Base-by-base conservation (phyloP, 2,797 vertebrate species). In the Tragopan temminckii region DNA sequence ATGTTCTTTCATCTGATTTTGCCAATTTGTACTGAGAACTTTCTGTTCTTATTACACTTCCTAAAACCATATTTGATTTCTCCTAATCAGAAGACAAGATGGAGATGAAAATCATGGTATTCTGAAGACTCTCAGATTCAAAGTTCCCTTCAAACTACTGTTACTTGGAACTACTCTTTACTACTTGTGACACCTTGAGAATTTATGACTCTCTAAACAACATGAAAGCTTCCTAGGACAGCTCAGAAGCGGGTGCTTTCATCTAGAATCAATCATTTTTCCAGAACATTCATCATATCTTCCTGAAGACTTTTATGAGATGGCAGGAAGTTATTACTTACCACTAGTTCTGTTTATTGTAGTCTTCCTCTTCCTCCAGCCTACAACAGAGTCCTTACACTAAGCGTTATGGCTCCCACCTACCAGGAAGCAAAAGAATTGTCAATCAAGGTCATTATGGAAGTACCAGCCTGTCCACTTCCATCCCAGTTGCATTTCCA, bases 401-500 rank as follows among this genome's bases (percentile, higher is more conserved):
- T 97, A 97, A 96, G 87, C 24, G 38, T 95, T 96, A 95, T 0
- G 88, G 93, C 87, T 96, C 93, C 91, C 97, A 97, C 97, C 97
- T 97, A 97, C 93, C 96, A 96, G 94, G 95, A 97, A 97, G 95
- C 96, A 97, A 97, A 97, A 97, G 79, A 97, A 96, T 96, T 94
- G 77, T 97, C 96, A 97, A 24, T 95, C 70, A 96, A 79, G 68
- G 79, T 95, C 42, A 94, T 90, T 66, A 84, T 29, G 70, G 40
- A 82, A 78, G 52, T 43, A 89, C 14, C 72, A 93, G 55, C 17
- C 58, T 62, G 7, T 76, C 55, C 61, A 75, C 66, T 96, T 92
- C 66, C 71, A 87, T 66, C 42, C 88, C 85, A 92, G 40, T 58
- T 90, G 87, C 58, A 74, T 64, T 89, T 92, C 80, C 43, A 68